phyloP scores from a whole-genome alignment of 2,113 vertebrate species.

The Ranitomeya variabilis region DNA sequence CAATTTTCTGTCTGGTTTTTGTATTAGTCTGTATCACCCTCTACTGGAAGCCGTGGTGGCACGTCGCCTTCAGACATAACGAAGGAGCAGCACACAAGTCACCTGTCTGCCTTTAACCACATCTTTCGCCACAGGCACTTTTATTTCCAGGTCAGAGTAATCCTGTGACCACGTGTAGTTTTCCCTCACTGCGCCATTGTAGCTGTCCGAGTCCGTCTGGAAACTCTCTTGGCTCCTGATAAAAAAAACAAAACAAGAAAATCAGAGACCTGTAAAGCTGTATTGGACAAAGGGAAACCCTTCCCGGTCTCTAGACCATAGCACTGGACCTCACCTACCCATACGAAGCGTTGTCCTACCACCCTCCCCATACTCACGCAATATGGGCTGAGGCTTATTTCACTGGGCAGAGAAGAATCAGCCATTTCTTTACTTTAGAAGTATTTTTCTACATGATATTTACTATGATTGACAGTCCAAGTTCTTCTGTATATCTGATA shows the following conservation, averaged over 20 bases:
- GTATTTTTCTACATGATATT: too few relatives aligned
- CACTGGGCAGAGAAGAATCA: too few relatives aligned
- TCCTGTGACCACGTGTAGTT: conserved; percentile 91
- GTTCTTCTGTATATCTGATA: too few relatives aligned
- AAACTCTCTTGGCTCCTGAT: conserved; percentile 75
- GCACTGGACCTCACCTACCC: neutral
- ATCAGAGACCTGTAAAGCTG: neutral
- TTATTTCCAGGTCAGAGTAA: conserved; percentile 91
- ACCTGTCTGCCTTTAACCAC: conserved; percentile 91
- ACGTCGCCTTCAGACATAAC: neutral
- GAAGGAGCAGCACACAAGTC: conserved; percentile 33
- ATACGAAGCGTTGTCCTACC: neutral
- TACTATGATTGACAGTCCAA: too few relatives aligned
- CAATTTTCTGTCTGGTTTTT: neutral
- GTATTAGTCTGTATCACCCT: conserved; percentile 26
- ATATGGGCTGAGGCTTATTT: too few relatives aligned
- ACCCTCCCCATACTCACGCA: too few relatives aligned
- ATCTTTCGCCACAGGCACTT: conserved; percentile 83
- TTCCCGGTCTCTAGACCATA: neutral
- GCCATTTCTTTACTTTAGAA: too few relatives aligned
- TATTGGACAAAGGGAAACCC: neutral
- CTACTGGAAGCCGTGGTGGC: neutral
- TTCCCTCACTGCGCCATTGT: conserved; percentile 89
- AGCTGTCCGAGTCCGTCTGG: conserved; percentile 88
- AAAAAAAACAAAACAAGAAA: conserved; percentile 2